Evolutionary conservation across 2,888 invertebrate genomes (phyloP).

Genomic region (Drosophila crucigera): DNA sequence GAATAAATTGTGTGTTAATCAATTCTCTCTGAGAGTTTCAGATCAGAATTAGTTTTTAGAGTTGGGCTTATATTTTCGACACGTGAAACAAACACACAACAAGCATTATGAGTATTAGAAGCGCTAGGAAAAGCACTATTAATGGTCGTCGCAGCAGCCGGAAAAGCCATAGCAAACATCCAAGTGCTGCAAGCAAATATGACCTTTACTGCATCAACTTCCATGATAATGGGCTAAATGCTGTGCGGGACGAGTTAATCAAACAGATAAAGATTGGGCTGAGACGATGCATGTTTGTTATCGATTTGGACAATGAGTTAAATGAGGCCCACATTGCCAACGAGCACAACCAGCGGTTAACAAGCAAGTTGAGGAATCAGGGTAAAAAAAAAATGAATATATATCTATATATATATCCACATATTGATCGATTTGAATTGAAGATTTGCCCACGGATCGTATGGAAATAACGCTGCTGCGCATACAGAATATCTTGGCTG

Average conservation of each 20-base stretch:
- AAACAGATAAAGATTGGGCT: slow-evolving; percentile 60
- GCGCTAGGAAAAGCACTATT: slow-evolving; percentile 12
- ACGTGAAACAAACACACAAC: slow-evolving; percentile 22
- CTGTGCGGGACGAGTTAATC: slow-evolving; percentile 74
- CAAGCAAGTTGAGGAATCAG: not conserved
- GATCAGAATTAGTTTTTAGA: slow-evolving; percentile 16
- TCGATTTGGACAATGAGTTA: slow-evolving; percentile 69
- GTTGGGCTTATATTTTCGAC: slow-evolving; percentile 28
- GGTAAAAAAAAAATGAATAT: slow-evolving; percentile 17
- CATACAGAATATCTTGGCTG: slow-evolving; percentile 41
- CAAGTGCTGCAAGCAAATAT: slow-evolving; percentile 18
- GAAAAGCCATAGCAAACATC: not conserved
- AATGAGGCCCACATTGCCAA: slow-evolving; percentile 14
- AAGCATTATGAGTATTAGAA: slow-evolving; percentile 44
- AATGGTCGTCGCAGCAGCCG: slow-evolving; percentile 32
- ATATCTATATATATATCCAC: not conserved
- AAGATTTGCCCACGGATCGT: slow-evolving; percentile 25
- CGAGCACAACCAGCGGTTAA: slow-evolving; percentile 1
- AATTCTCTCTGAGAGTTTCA: slow-evolving; percentile 1
- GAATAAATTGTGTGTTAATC: not conserved
- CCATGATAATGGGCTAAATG: slow-evolving; percentile 64
- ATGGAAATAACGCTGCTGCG: slow-evolving; percentile 34
- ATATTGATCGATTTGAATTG: not conserved
- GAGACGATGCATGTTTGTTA: slow-evolving; percentile 66
- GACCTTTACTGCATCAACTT: slow-evolving; percentile 72